Evolutionary conservation across 2,797 vertebrate species (phyloP).

Genomic region (Eutrigla gurnardus): DNA sequence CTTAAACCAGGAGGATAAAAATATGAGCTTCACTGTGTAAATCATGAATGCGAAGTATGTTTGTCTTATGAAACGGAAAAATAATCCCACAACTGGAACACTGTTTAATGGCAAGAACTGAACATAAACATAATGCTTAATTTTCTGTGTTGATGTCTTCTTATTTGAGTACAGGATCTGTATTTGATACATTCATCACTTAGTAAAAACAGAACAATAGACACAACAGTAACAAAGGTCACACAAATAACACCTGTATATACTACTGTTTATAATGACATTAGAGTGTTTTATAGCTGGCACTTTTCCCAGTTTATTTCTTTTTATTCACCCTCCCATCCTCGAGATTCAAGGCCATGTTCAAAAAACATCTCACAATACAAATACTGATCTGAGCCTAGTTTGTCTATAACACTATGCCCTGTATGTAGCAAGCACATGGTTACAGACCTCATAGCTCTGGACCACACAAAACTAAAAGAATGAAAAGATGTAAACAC

Average conservation of each 20-base stretch:
- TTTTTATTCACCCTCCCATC: conserved; percentile 32
- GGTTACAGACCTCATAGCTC: conserved; percentile 18
- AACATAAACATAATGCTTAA: conserved; percentile 49
- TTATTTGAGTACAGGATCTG: conserved; percentile 20
- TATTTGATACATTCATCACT: conserved; percentile 11
- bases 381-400: conserved; percentile 14
- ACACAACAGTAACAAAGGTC: conserved; percentile 18
- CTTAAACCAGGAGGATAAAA: conserved; percentile 13
- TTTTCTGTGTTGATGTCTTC: conserved; percentile 14
- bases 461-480: conserved; percentile 1
- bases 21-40: neutral
- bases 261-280: conserved; percentile 13
- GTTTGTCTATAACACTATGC: conserved; percentile 18
- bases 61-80: conserved; percentile 20
- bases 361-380: conserved; percentile 21
- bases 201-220: conserved; percentile 22
- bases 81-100: conserved; percentile 30
- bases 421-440: conserved; percentile 14
- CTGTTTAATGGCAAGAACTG: conserved; percentile 58
- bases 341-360: conserved; percentile 28
- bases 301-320: neutral
- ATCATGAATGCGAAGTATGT: neutral
- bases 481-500: conserved; percentile 40
- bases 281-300: neutral
- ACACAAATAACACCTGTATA: conserved; percentile 8